These are phyloP conservation scores for Chrysolina americana DNA, from an alignment of 2,888 invertebrate species.

Conservation along the genomic window DNA sequence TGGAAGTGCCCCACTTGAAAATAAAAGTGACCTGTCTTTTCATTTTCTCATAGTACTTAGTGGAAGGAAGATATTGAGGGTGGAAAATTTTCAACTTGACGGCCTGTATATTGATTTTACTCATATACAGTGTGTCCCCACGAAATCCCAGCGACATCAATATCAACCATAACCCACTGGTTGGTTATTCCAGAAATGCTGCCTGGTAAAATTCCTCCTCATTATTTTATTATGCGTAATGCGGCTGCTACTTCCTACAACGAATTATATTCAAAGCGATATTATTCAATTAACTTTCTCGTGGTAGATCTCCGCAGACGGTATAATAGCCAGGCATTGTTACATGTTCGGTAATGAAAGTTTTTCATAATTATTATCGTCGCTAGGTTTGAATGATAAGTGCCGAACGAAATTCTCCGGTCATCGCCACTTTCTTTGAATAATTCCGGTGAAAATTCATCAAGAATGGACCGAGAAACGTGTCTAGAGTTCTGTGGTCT, in stretches of 20 bases:
- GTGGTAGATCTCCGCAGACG: constrained; percentile 2
- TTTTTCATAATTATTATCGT: constrained; percentile 37
- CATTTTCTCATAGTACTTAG: too few relatives aligned
- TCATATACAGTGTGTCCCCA: too few relatives aligned
- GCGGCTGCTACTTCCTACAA: background rate
- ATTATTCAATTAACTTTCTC: constrained; percentile 20
- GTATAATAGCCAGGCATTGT: constrained; percentile 35
- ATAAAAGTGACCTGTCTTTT: too few relatives aligned
- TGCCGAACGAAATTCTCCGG: background rate
- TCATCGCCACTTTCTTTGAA: constrained; percentile 9
- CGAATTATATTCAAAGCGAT: constrained; percentile 1
- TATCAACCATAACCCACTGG: too few relatives aligned
- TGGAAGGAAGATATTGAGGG: too few relatives aligned
- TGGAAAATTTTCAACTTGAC: too few relatives aligned
- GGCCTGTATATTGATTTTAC: too few relatives aligned
- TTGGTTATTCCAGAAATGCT: background rate
- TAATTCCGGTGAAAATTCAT: constrained; percentile 1
- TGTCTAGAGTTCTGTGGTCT: too few relatives aligned
- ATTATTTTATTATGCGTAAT: constrained; percentile 4
- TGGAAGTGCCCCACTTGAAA: too few relatives aligned
- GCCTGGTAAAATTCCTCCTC: background rate
- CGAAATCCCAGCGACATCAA: too few relatives aligned
- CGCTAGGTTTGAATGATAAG: constrained; percentile 37
- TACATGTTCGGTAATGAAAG: constrained; percentile 46
- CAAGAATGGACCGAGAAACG: background rate